A percentile compares a stretch with the other conserved stretches of the same genome.
These are phyloP conservation scores for Sminthurides aquaticus DNA, from an alignment of 2,888 invertebrate genomes.

Conservation along the genomic window DNA sequence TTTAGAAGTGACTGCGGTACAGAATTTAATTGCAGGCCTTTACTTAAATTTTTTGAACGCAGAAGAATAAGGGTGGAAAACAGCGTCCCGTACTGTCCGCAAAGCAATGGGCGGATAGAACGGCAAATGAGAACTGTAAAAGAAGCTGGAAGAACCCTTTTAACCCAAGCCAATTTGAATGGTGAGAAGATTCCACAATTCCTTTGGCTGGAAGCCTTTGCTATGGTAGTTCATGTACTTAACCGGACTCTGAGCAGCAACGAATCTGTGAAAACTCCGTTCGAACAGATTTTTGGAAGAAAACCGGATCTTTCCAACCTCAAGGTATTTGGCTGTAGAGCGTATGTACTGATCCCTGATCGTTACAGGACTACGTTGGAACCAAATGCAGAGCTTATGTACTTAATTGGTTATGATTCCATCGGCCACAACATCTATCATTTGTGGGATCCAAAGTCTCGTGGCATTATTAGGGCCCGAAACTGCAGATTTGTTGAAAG, in stretches of 20 bases:
- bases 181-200: too few species aligned
- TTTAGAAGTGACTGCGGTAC: slow-evolving; percentile 21
- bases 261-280: slow-evolving; percentile 43
- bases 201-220: slow-evolving; percentile 46
- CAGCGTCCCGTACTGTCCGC: slow-evolving; percentile 44
- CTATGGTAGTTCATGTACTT: slow-evolving; percentile 44
- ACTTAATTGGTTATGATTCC: background rate
- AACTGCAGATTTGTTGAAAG: too few species aligned
- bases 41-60: slow-evolving; percentile 38
- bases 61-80: slow-evolving; percentile 45
- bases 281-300: slow-evolving; percentile 45
- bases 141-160: slow-evolving; percentile 43
- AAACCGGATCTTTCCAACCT: slow-evolving; percentile 45
- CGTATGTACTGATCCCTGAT: slow-evolving; percentile 15
- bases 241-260: slow-evolving; percentile 44
- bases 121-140: slow-evolving; percentile 44
- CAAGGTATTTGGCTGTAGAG: slow-evolving; percentile 45
- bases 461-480: too few species aligned
- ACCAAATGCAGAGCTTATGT: background rate
- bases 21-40: slow-evolving; percentile 27
- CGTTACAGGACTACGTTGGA: background rate
- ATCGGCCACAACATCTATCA: background rate
- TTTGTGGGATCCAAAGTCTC: background rate
- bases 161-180: slow-evolving; percentile 43
- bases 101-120: slow-evolving; percentile 46